A percentile compares a stretch with the other conserved stretches of the same genome.
Conservation (phyloP, 2,888 invertebrate genomes). For the Euplexia lucipara region DNA sequence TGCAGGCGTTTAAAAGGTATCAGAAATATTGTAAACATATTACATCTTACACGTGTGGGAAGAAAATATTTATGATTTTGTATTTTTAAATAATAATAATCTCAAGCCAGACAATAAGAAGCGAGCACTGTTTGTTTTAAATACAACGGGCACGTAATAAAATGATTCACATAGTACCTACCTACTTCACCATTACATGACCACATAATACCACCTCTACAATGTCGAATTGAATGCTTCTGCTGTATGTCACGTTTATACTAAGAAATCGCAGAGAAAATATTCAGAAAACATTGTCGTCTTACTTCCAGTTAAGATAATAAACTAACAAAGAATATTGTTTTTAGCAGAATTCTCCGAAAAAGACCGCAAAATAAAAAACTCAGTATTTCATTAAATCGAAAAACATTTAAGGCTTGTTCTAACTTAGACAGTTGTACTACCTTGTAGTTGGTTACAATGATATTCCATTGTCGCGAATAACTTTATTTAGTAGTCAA, state of each 20-base stretch:
- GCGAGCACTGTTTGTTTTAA: constrained; percentile 55
- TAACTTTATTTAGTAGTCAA: no score
- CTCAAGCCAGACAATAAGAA: constrained; percentile 68
- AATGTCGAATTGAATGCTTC: constrained; percentile 51
- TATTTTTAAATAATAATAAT: constrained; percentile 62
- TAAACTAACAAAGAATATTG: no score
- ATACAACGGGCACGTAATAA: constrained; percentile 52
- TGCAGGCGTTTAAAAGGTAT: not conserved
- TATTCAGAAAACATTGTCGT: constrained; percentile 11
- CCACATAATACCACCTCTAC: constrained; percentile 47
- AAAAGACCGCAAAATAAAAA: no score
- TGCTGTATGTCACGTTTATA: constrained; percentile 59
- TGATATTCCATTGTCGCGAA: no score
- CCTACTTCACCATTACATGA: constrained; percentile 18
- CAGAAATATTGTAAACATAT: no score
- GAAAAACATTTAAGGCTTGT: no score
- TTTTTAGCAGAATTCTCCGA: no score
- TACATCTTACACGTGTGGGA: not conserved
- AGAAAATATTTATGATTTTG: not conserved
- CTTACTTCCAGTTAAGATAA: no score
- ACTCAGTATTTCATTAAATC: no score
- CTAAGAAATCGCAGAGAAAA: constrained; percentile 57
- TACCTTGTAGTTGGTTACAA: no score
- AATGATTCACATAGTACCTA: constrained; percentile 38
- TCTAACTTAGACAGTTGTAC: no score